Percentiles rank a stretch among this genome's conserved stretches.
Evolutionary conservation across 2,797 vertebrate species (phyloP).

Genomic region (Orientallactaga sibirica): DNA sequence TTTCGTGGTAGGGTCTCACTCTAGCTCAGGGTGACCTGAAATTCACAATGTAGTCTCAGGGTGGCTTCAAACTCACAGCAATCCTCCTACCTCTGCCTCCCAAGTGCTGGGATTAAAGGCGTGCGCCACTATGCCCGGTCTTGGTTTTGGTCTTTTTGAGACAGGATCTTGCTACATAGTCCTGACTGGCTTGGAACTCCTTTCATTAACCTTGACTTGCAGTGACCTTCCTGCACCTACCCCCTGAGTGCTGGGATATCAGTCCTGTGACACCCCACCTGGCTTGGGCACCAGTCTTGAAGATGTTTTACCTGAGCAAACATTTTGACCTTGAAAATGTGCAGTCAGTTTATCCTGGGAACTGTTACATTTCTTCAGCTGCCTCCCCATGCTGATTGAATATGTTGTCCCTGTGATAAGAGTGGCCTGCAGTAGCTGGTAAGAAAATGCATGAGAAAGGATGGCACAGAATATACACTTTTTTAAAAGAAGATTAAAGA

Average conservation of each 20-base stretch:
- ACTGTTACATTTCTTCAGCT: background rate
- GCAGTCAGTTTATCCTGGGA: background rate
- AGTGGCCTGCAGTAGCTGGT: background rate
- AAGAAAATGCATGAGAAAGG: background rate
- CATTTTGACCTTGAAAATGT: background rate
- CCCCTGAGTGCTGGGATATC: background rate
- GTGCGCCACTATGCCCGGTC: no score
- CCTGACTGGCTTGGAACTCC: background rate
- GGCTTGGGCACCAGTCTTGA: background rate
- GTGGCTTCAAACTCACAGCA: no score
- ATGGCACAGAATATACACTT: background rate
- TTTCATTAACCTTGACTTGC: background rate
- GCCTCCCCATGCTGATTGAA: background rate
- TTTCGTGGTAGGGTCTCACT: no score
- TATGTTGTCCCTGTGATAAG: background rate
- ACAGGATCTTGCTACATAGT: background rate
- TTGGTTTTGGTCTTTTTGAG: background rate
- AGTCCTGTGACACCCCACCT: no score
- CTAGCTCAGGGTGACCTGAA: no score
- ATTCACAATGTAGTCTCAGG: no score
- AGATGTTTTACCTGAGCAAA: background rate
- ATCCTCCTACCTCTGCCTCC: no score
- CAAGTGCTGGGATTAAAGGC: no score
- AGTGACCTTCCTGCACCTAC: background rate
- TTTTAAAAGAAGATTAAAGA: background rate